These are phyloP conservation scores for Hoplodrina ambigua DNA, from an alignment of 2,888 invertebrate genomes.

Conservation along the genomic window DNA sequence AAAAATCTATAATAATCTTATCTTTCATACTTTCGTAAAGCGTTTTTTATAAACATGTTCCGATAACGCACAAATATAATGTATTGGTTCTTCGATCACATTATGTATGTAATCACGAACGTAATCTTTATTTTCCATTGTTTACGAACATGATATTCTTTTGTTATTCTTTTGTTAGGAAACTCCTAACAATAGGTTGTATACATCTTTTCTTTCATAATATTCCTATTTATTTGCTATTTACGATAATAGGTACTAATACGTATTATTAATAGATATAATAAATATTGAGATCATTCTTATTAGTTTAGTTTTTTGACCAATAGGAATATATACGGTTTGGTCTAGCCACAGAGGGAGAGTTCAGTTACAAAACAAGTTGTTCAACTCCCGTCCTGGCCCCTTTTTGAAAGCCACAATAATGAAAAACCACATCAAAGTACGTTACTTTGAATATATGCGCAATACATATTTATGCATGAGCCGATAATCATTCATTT, in stretches of 20 bases:
- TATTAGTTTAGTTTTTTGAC: constrained; percentile 33
- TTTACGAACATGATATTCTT: constrained; percentile 61
- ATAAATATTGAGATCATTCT: constrained; percentile 26
- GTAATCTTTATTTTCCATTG: constrained; percentile 59
- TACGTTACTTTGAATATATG: constrained; percentile 5
- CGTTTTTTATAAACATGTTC: background rate
- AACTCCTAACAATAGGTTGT: constrained; percentile 60
- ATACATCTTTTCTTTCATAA: constrained; percentile 52
- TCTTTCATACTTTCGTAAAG: constrained; percentile 1
- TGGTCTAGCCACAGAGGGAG: background rate
- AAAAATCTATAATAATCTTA: constrained; percentile 2
- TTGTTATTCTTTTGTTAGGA: constrained; percentile 63
- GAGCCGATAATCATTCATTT: constrained; percentile 39
- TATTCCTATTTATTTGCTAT: constrained; percentile 50
- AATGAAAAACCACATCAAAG: constrained; percentile 48
- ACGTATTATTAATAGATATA: too few species aligned
- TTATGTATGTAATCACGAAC: constrained; percentile 31
- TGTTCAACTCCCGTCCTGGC: constrained; percentile 5
- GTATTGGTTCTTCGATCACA: constrained; percentile 39
- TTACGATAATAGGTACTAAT: constrained; percentile 29
- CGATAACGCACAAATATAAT: constrained; percentile 27
- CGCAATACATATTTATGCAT: constrained; percentile 30
- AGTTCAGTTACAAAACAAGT: constrained; percentile 24
- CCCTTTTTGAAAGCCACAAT: constrained; percentile 18
- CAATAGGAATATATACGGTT: constrained; percentile 15